Conservation (phyloP, 2,888 invertebrate species). For the Amphipoea oculea region DNA sequence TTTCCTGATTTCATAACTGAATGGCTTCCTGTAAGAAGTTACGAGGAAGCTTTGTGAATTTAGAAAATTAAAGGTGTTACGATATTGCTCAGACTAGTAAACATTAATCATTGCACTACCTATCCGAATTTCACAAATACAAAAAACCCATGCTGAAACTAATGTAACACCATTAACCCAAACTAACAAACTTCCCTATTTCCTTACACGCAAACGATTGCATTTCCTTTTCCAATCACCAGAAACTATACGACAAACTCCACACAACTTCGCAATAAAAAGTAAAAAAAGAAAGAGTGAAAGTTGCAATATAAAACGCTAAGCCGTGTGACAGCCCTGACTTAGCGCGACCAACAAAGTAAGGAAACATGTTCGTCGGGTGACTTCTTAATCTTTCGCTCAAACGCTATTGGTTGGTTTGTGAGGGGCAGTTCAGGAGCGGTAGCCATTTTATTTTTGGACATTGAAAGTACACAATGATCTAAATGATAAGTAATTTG, state of each 20-base stretch:
- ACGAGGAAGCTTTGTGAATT: neutral
- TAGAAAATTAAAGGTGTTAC: neutral
- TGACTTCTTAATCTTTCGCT: constrained; percentile 83
- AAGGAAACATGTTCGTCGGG: constrained; percentile 80
- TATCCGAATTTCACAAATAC: neutral
- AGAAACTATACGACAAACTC: constrained; percentile 27
- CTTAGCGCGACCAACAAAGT: constrained; percentile 75
- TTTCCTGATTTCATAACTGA: constrained; percentile 7
- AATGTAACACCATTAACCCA: neutral
- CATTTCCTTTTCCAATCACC: constrained; percentile 36
- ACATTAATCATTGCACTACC: neutral
- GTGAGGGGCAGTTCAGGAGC: constrained; percentile 28
- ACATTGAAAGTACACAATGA: neutral
- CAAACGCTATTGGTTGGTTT: constrained; percentile 69
- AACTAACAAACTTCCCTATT: constrained; percentile 5
- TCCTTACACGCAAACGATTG: constrained; percentile 8
- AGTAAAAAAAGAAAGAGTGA: constrained; percentile 44
- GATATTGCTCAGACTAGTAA: neutral
- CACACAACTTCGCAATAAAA: constrained; percentile 50
- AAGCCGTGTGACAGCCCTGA: constrained; percentile 74
- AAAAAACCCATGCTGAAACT: neutral
- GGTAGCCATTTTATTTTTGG: constrained; percentile 44
- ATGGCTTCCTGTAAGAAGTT: constrained; percentile 5
- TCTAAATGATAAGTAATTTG: neutral
- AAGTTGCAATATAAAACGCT: constrained; percentile 54